Evolutionary conservation across 2,888 invertebrate genomes (phyloP).

Genomic region (Athalia cordata): DNA sequence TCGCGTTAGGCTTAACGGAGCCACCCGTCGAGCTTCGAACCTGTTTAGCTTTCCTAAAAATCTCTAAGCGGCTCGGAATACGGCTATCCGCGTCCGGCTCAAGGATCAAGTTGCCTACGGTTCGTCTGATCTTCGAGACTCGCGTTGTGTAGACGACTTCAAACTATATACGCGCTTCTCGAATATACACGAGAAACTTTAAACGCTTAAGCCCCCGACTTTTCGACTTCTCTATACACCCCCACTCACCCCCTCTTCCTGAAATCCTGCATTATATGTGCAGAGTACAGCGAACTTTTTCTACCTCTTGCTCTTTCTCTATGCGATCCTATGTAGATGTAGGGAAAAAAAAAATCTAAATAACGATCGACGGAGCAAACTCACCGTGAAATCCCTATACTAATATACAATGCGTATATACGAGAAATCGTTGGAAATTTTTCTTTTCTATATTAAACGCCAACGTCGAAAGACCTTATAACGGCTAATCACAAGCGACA

Average conservation of each 20-base stretch:
- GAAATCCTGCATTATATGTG: not conserved
- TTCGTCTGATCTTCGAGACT: slow-evolving; percentile 37
- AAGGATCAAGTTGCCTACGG: slow-evolving; percentile 68
- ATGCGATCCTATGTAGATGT: too few species aligned
- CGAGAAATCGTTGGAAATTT: too few species aligned
- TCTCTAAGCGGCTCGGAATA: slow-evolving; percentile 70
- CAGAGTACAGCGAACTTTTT: not conserved
- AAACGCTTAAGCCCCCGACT: slow-evolving; percentile 71
- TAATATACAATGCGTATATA: too few species aligned
- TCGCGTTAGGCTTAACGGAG: not conserved
- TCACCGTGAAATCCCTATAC: too few species aligned
- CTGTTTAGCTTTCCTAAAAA: slow-evolving; percentile 57
- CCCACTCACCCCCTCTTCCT: too few species aligned
- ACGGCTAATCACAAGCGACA: too few species aligned
- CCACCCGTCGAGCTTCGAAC: slow-evolving; percentile 52
- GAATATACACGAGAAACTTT: slow-evolving; percentile 69
- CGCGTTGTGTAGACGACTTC: not conserved
- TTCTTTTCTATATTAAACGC: too few species aligned
- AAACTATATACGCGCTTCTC: slow-evolving; percentile 62
- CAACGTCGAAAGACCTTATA: not conserved
- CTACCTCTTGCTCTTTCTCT: too few species aligned
- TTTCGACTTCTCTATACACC: slow-evolving; percentile 59
- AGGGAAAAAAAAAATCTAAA: too few species aligned
- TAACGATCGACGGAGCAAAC: too few species aligned
- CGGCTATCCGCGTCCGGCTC: slow-evolving; percentile 71